phyloP scores from a whole-genome alignment of 2,113 vertebrate genomes.

The Pluvialis apricaria region DNA sequence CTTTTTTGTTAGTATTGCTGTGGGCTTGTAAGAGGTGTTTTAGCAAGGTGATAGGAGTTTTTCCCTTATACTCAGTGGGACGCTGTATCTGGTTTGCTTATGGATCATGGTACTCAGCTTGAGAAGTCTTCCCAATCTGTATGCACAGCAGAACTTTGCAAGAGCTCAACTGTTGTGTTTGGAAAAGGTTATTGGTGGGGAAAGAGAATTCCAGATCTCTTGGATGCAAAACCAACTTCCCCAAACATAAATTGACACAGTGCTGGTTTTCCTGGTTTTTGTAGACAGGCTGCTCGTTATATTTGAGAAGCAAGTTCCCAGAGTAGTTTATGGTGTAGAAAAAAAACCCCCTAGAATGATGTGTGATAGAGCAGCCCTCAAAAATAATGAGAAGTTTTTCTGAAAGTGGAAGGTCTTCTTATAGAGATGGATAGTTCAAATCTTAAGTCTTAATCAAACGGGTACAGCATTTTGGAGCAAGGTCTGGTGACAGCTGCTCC shows the following conservation, averaged over 20 bases:
- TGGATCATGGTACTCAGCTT: neutral
- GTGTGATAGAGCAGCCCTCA: neutral
- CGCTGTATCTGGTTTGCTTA: neutral
- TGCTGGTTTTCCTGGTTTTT: neutral
- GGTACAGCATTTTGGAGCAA: neutral
- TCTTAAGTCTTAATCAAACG: neutral
- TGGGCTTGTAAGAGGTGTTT: neutral
- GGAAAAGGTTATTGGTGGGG: neutral
- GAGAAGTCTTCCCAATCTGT: neutral
- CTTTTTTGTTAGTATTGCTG: neutral
- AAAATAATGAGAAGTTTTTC: neutral
- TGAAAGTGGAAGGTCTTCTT: neutral
- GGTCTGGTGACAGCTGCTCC: neutral
- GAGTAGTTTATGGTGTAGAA: neutral
- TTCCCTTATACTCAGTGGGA: neutral
- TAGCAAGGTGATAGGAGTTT: neutral
- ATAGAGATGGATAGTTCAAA: neutral
- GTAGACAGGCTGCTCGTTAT: neutral
- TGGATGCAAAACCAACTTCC: neutral
- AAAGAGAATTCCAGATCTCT: neutral
- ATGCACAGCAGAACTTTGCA: neutral
- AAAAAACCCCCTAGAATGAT: neutral
- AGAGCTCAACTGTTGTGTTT: neutral
- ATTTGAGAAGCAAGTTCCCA: neutral
- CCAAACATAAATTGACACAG: neutral